Conservation (phyloP, 1,140 invertebrate species). For the Stegodyphus dumicola region DNA sequence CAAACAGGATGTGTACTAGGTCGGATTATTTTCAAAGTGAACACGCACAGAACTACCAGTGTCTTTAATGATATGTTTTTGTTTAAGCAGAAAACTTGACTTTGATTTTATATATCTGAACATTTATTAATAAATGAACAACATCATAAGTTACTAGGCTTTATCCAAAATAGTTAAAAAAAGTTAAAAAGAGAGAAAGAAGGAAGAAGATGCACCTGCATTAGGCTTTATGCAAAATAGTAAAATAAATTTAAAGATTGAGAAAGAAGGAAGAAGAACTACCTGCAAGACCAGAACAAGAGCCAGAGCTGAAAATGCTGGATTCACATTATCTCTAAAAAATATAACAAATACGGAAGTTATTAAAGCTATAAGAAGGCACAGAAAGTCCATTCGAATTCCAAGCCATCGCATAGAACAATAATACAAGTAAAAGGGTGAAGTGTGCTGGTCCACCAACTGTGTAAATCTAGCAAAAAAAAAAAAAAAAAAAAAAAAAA, state of each 20-base stretch:
- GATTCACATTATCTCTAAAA: conserved; percentile 71
- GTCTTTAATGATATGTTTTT: no score
- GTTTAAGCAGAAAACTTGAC: no score
- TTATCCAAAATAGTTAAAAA: no score
- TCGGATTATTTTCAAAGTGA: no score
- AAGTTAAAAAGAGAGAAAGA: no score
- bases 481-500: background rate
- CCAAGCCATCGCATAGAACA: conserved; percentile 78
- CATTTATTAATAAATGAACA: no score
- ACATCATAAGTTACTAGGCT: no score
- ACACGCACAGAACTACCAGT: no score
- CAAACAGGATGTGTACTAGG: no score
- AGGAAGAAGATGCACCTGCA: no score
- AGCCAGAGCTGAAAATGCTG: conserved; percentile 77
- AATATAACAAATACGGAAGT: conserved; percentile 74
- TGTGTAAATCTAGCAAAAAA: conserved; percentile 70
- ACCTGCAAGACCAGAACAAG: conserved; percentile 76
- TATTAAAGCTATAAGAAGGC: conserved; percentile 70
- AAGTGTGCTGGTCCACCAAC: conserved; percentile 72
- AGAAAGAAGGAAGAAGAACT: background rate
- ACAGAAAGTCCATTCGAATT: conserved; percentile 75
- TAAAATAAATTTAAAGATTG: background rate
- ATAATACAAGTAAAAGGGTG: conserved; percentile 73
- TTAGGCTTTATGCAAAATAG: no score
- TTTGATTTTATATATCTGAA: no score